Base-by-base conservation (phyloP, 2,113 vertebrate genomes). In the Channa maculata region DNA sequence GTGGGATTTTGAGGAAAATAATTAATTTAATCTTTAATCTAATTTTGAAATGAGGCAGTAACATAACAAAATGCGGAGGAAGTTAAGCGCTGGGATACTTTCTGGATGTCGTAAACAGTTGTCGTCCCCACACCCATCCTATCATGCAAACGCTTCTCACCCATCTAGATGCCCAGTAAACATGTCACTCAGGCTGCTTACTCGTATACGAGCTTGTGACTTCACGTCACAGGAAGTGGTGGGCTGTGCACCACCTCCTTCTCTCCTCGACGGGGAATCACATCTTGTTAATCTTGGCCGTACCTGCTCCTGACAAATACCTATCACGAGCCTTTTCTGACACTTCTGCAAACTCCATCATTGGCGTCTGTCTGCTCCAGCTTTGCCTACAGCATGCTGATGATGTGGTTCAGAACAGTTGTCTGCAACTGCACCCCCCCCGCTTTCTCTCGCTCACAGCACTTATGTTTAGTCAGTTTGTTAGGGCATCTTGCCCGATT, bases 401-500 rank as follows among this genome's bases (percentile, higher is more conserved):
- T 49, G 75, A 85, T 70, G 37, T 52, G 83, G 85, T 73, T 80
- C 0, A 52, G 78, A 91, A 75, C 79, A 88, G 68, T 79, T 83
- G 82, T 69, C 75, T 87, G 75, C 74, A 63, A 60, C 41, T 75
- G 83, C 82, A 82, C 10, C 65, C 65, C 43, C 24, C 11, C 7
- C 1, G 11, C 49, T 60, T 14, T 46, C 66, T 61, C 54, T 41
- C 1, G 0, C 51, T 78, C 75, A 52, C 7, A 36, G 61, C 39
- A 2, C 34, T 46, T 69, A 41, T 71, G 72, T 84, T 88, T 72
- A 71, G 80, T 69, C 61, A 81, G 69, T 87, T 82, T 76, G 24
- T 48, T 67, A 62, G 77, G 83, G 57, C 82, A 86, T 92, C 86
- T 77, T 70, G 92, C 89, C 87, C 92, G 87, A 85, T 90, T 93